Conservation (phyloP, 2,888 invertebrate species). For the Exephanes ischioxanthus region DNA sequence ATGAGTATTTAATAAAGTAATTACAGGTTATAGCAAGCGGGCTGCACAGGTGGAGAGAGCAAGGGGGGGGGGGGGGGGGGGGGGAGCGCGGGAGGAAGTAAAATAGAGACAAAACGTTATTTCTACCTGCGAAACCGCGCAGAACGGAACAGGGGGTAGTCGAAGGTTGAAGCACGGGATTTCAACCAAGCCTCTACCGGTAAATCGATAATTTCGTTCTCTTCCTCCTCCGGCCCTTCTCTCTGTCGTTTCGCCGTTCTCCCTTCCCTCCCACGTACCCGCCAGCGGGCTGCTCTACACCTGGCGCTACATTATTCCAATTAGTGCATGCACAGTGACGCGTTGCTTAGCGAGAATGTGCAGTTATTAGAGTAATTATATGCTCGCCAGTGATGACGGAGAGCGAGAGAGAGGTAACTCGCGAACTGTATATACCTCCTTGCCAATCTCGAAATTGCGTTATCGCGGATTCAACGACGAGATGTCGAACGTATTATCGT, state of each 20-base stretch:
- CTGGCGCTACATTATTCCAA: constrained; percentile 62
- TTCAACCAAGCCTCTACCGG: constrained; percentile 51
- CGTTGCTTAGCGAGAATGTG: constrained; percentile 59
- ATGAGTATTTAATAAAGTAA: constrained; percentile 79
- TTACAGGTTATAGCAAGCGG: constrained; percentile 72
- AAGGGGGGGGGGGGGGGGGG: not conserved
- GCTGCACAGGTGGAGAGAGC: constrained; percentile 15
- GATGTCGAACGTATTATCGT: constrained; percentile 5
- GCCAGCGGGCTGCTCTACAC: constrained; percentile 34
- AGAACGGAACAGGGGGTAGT: constrained; percentile 16
- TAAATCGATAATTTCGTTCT: constrained; percentile 63
- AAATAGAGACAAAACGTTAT: constrained; percentile 37
- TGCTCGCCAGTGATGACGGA: constrained; percentile 3
- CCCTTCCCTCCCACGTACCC: constrained; percentile 9
- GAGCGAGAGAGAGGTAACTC: not conserved
- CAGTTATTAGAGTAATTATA: constrained; percentile 63
- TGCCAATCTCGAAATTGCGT: constrained; percentile 42
- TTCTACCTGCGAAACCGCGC: constrained; percentile 14
- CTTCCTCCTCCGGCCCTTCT: constrained; percentile 19
- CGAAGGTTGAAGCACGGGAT: constrained; percentile 59
- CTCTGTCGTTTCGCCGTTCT: not conserved
- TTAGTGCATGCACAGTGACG: constrained; percentile 59
- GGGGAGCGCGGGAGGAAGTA: not conserved
- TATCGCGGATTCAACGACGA: constrained; percentile 12
- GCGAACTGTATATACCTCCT: constrained; percentile 6